A percentile compares a stretch with the other conserved stretches of the same genome.
These are phyloP conservation scores for Mylabris phalerata DNA, from an alignment of 1,140 invertebrate species.

Conservation along the genomic window DNA sequence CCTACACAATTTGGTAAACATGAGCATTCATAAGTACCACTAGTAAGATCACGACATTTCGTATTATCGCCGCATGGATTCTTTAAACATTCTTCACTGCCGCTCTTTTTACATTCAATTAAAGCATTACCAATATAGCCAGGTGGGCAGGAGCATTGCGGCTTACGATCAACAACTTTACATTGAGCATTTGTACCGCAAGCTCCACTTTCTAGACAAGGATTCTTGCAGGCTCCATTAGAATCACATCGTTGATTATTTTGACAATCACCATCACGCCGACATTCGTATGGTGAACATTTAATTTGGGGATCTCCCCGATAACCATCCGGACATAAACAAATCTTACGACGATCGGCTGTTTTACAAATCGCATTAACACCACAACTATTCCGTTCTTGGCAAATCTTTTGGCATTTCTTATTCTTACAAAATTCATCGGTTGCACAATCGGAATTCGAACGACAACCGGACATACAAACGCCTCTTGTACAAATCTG, in stretches of 20 bases:
- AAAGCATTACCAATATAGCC: conserved; percentile 77
- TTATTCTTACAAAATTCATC: conserved; percentile 68
- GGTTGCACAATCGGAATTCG: conserved; percentile 70
- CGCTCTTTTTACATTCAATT: conserved; percentile 64
- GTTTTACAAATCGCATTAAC: conserved; percentile 68
- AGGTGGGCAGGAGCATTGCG: conserved; percentile 78
- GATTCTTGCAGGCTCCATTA: conserved; percentile 72
- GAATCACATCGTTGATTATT: conserved; percentile 65
- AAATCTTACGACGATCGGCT: conserved; percentile 71
- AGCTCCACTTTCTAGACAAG: conserved; percentile 65
- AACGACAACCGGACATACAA: conserved; percentile 67
- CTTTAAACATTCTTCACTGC: conserved; percentile 60
- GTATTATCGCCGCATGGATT: conserved; percentile 82
- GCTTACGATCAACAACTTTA: conserved; percentile 63
- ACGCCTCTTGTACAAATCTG: conserved; percentile 56
- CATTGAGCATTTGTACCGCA: conserved; percentile 85
- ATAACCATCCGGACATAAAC: conserved; percentile 76
- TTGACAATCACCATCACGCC: conserved; percentile 69
- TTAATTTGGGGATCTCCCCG: conserved; percentile 68
- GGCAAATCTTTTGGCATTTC: conserved; percentile 72
- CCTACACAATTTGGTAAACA: conserved; percentile 74
- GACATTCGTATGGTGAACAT: conserved; percentile 71
- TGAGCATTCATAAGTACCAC: conserved; percentile 67
- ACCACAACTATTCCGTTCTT: conserved; percentile 57
- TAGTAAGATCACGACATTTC: conserved; percentile 64